Evolutionary conservation across 2,113 vertebrate species (phyloP), one percentile per base, ranked within the genome.

Genomic region (Ancistrus triradiatus): DNA sequence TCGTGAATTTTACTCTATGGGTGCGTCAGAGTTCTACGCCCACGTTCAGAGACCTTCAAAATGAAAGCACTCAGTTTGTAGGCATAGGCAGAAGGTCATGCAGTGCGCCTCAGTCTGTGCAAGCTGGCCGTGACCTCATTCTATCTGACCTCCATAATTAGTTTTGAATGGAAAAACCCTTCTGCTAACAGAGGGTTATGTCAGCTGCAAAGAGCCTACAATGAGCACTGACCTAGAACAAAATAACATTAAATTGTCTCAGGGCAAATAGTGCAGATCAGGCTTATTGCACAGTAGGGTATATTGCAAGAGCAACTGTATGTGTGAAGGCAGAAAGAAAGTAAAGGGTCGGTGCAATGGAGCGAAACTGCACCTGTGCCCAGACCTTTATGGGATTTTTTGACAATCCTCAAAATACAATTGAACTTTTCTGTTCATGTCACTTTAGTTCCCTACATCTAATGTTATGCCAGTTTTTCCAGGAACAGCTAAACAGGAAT

Each of bases 191-290:
- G 74, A 31, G 59, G 61, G 61, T 63, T 21, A 2, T 51, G 68
- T 77, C 82, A 83, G 80, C 80, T 81, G 80, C 58, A 61, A 70
- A 69, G 57, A 33, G 72, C 73, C 65, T 42, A 75, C 70, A 49
- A 63, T 68, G 78, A 14, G 63, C 80, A 74, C 38, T 86, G 85
- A 86, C 85, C 85, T 83, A 79, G 80, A 86, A 86, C 2, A 1
- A 57, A 57, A 77, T 80, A 63, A 22, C 63, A 77, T 49, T 70
- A 52, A 69, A 72, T 69, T 68, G 59, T 61, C 72, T 35, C 42
- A 17, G 50, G 25, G 37, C 60, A 48, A 14, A 25, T 7, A 42
- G 22, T 25, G 40, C 25, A 33, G 62, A 55, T 35, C 33, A 19
- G 15, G 42, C 51, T 57, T 35, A 37, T 47, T 18, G 11, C 61